Percentiles rank a stretch among this genome's conserved stretches.
These are phyloP conservation scores for Drosophila kikkawai DNA, from an alignment of 1,140 invertebrate genomes.

Conservation along the genomic window DNA sequence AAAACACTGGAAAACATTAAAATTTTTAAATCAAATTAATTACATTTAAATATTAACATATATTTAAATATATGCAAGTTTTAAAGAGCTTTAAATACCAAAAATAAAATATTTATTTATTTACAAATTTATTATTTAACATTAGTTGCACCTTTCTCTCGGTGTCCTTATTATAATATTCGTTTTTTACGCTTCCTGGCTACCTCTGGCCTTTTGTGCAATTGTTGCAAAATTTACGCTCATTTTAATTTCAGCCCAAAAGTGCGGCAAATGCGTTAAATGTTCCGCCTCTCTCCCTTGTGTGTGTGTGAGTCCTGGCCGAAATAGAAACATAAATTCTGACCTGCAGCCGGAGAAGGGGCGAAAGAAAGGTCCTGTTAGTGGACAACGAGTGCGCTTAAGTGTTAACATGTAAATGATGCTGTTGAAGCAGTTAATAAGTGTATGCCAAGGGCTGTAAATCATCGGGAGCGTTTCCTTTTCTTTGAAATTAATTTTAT, in stretches of 20 bases:
- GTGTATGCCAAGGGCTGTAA: slow-evolving; percentile 69
- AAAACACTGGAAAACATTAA: not conserved
- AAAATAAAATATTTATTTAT: not conserved
- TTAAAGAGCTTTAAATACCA: not conserved
- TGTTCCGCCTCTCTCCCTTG: slow-evolving; percentile 33
- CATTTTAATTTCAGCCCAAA: slow-evolving; percentile 64
- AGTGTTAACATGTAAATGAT: slow-evolving; percentile 85
- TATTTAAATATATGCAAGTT: not conserved
- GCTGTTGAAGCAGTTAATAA: slow-evolving; percentile 77
- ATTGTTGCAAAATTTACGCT: slow-evolving; percentile 80
- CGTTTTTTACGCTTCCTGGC: slow-evolving; percentile 9
- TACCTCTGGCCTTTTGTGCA: slow-evolving; percentile 60
- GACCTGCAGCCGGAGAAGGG: slow-evolving; percentile 39
- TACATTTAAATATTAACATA: not conserved
- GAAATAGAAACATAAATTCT: slow-evolving; percentile 75
- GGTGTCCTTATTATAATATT: slow-evolving; percentile 53
- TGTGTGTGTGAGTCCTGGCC: slow-evolving; percentile 17
- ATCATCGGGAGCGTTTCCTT: slow-evolving; percentile 65
- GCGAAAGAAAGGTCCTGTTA: slow-evolving; percentile 25
- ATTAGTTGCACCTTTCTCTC: slow-evolving; percentile 17
- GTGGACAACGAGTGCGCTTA: slow-evolving; percentile 73
- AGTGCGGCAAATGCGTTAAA: slow-evolving; percentile 71
- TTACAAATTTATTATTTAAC: too few species aligned
- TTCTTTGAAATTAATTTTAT: slow-evolving; percentile 65
- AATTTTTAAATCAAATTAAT: not conserved